Percentiles rank a stretch among this genome's conserved stretches.
phyloP scores from a whole-genome alignment of 2,888 invertebrate species.

The Dasysyrphus tricinctus region DNA sequence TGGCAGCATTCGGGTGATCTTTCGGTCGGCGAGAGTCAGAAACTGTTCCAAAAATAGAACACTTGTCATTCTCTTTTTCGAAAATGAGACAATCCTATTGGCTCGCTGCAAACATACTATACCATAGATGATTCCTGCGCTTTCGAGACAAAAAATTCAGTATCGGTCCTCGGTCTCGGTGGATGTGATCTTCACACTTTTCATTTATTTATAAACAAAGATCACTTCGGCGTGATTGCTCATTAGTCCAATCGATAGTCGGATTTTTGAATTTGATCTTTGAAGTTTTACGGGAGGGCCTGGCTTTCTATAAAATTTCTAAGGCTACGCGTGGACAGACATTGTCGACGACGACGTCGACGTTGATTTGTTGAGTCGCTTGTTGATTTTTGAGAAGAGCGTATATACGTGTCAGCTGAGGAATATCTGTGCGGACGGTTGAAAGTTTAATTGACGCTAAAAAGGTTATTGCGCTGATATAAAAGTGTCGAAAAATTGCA shows the following conservation, averaged over 20 bases:
- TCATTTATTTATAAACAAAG: slow-evolving; percentile 73
- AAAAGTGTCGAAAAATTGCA: slow-evolving; percentile 79
- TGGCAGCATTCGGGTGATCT: slow-evolving; percentile 41
- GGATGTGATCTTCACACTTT: slow-evolving; percentile 58
- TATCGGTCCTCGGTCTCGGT: slow-evolving; percentile 37
- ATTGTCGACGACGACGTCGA: slow-evolving; percentile 67
- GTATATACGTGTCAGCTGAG: slow-evolving; percentile 78
- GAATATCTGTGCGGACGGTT: slow-evolving; percentile 80
- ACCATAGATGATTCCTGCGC: slow-evolving; percentile 58
- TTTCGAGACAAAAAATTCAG: slow-evolving; percentile 29
- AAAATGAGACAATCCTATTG: slow-evolving; percentile 49
- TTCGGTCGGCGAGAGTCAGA: slow-evolving; percentile 35
- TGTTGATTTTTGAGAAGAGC: slow-evolving; percentile 77
- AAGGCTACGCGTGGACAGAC: slow-evolving; percentile 73
- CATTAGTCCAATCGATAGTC: slow-evolving; percentile 65
- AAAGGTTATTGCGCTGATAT: slow-evolving; percentile 79
- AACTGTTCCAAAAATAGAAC: slow-evolving; percentile 67
- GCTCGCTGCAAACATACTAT: slow-evolving; percentile 11
- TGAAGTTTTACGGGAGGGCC: slow-evolving; percentile 61
- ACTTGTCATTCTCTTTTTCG: slow-evolving; percentile 47
- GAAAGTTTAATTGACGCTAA: slow-evolving; percentile 82
- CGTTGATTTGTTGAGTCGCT: slow-evolving; percentile 75
- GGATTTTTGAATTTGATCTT: slow-evolving; percentile 62
- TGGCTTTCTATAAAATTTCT: slow-evolving; percentile 68
- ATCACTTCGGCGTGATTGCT: slow-evolving; percentile 69